Evolutionary conservation across 2,888 invertebrate species (phyloP).

Genomic region (Aleiodes alternator): DNA sequence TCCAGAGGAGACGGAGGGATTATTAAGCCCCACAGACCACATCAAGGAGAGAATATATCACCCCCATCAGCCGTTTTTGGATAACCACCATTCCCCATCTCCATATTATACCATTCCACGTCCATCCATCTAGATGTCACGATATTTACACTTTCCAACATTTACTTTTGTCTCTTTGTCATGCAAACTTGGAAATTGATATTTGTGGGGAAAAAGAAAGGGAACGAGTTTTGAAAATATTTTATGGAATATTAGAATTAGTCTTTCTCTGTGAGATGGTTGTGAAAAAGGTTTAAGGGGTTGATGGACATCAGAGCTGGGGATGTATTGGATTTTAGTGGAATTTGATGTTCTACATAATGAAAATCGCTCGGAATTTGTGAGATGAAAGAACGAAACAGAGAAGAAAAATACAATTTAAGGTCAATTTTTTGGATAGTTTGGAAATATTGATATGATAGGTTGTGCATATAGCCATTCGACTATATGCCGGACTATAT

Average conservation of each 20-base stretch:
- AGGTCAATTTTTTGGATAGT: no score
- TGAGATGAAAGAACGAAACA: no score
- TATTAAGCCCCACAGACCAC: slow-evolving; percentile 75
- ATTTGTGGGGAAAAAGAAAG: slow-evolving; percentile 7
- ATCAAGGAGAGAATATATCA: slow-evolving; percentile 62
- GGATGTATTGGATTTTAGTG: no score
- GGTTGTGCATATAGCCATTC: no score
- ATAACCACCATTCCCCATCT: slow-evolving; percentile 65
- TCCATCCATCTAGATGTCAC: slow-evolving; percentile 57
- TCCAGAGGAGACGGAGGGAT: slow-evolving; percentile 68
- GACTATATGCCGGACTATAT: no score
- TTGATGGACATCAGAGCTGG: no score
- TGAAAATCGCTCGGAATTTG: no score
- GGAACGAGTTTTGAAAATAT: not conserved
- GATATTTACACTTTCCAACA: slow-evolving; percentile 57
- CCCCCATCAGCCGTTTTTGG: slow-evolving; percentile 59
- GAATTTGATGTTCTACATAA: no score
- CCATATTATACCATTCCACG: slow-evolving; percentile 56
- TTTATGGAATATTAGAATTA: no score
- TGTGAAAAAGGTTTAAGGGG: not conserved
- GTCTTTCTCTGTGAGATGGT: no score
- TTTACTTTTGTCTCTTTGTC: slow-evolving; percentile 44
- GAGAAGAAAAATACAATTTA: no score
- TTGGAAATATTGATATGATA: no score
- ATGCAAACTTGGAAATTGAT: slow-evolving; percentile 33